Base-by-base conservation (phyloP, 2,113 vertebrate genomes). In the Strix aluco region DNA sequence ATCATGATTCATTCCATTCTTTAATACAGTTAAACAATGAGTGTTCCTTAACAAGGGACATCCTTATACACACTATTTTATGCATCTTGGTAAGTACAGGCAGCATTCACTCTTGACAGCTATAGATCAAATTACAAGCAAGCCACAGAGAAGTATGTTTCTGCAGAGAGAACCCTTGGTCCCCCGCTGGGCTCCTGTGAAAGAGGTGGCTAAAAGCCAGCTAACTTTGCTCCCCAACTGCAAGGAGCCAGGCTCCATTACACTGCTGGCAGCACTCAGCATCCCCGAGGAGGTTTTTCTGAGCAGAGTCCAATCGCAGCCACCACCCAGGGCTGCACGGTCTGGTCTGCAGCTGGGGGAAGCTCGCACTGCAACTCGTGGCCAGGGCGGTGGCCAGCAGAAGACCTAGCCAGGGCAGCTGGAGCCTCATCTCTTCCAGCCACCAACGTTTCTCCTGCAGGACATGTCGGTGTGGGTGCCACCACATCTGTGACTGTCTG, bases 191-290 rank as follows among this genome's bases (percentile, higher is more conserved):
- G 96, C 18, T 96, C 49, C 81, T 83, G 40, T 80, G 87, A 95
- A 96, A 90, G 78, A 32, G 46, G 70, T 91, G 96, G 96, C 84
- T 62, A 54, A 81, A 75, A 72, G 81, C 96, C 96, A 97, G 71
- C 54, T 91, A 61, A 62, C 70, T 94, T 80, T 93, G 66, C 93
- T 97, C 74, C 87, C 79, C 87, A 93, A 21, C 54, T 77, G 85
- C 49, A 93, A 93, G 85, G 66, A 91, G 81, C 81, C 91, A 79
- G 65, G 86, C 74, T 93, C 78, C 29, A 11, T 91, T 90, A 91
- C 66, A 42, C 26, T 86, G 44, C 87, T 96, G 96, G 94, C 96
- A 96, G 67, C 58, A n/a, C 32, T 80, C 87, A 46, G 70, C 54
- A 66, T 91, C 92, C 78, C 87, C 0, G 2, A 62, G 92, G 93